phyloP scores from a whole-genome alignment of 2,888 invertebrate species.

The Ypsolopha scabrella region DNA sequence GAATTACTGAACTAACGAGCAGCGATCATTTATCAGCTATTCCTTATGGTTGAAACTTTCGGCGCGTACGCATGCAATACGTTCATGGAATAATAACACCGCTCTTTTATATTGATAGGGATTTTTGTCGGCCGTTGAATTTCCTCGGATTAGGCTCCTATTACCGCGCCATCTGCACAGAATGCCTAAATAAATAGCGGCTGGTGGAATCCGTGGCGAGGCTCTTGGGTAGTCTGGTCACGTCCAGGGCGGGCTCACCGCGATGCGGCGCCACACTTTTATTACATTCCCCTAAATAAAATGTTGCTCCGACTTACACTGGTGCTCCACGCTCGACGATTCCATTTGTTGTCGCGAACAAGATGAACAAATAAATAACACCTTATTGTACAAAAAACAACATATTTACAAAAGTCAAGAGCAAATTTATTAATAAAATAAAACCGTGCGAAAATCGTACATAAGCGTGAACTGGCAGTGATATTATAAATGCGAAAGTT shows the following conservation, averaged over 20 bases:
- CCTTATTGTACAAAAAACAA: too few relatives aligned
- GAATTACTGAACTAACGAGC: too few relatives aligned
- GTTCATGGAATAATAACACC: background rate
- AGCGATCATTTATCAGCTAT: background rate
- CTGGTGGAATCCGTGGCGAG: slow-evolving; percentile 26
- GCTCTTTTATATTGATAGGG: slow-evolving; percentile 9
- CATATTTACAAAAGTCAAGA: too few relatives aligned
- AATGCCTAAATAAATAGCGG: slow-evolving; percentile 44
- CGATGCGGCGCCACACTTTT: slow-evolving; percentile 35
- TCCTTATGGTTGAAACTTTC: background rate
- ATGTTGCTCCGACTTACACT: slow-evolving; percentile 20
- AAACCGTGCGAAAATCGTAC: too few relatives aligned
- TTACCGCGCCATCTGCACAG: slow-evolving; percentile 29
- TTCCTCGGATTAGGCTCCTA: slow-evolving; percentile 27
- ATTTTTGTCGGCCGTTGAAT: slow-evolving; percentile 14
- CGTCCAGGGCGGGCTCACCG: slow-evolving; percentile 31
- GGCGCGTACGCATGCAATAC: background rate
- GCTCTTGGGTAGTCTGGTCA: slow-evolving; percentile 39
- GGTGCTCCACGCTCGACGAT: background rate
- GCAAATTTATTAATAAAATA: too few relatives aligned
- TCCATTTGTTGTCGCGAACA: background rate
- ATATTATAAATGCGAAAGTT: too few relatives aligned
- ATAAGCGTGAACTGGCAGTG: too few relatives aligned
- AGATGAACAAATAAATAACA: background rate
- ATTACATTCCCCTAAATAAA: slow-evolving; percentile 58